Percentiles rank a stretch among this genome's conserved stretches.
These are phyloP conservation scores for Orchestia grillus DNA, from an alignment of 1,140 invertebrate species.

Conservation along the genomic window DNA sequence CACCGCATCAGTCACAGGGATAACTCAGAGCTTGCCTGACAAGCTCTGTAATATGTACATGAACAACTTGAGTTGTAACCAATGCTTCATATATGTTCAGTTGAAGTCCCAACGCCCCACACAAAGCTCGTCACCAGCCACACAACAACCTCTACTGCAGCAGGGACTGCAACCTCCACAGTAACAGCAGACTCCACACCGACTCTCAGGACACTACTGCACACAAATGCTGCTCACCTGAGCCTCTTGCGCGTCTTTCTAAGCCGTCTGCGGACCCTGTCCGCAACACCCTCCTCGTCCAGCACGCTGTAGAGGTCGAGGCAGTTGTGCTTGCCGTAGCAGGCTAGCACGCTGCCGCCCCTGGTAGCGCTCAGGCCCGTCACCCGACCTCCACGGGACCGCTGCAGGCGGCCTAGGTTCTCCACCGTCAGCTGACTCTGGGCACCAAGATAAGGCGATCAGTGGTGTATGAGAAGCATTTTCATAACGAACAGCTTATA, in stretches of 20 bases:
- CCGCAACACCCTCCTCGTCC: neutral
- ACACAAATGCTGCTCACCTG: neutral
- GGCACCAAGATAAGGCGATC: neutral
- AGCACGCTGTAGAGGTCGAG: slow-evolving; percentile 34
- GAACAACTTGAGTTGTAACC: too few relatives aligned
- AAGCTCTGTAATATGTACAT: too few relatives aligned
- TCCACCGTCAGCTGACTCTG: neutral
- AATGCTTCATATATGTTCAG: too few relatives aligned
- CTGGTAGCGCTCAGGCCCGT: neutral
- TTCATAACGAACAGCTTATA: neutral
- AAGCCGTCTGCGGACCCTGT: neutral
- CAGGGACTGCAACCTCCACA: neutral
- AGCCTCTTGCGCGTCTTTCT: slow-evolving; percentile 16
- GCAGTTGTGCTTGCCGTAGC: slow-evolving; percentile 38
- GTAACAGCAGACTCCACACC: neutral
- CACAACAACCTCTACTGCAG: too few relatives aligned
- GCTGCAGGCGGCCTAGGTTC: slow-evolving; percentile 12
- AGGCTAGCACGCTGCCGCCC: neutral
- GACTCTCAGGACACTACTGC: neutral
- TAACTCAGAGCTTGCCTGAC: too few relatives aligned
- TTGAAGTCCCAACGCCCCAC: neutral
- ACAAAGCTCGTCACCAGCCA: neutral
- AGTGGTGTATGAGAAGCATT: neutral
- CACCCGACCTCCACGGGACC: neutral
- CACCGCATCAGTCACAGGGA: too few relatives aligned